Conservation (phyloP, 2,888 invertebrate genomes). For the Apotomis betuletana region DNA sequence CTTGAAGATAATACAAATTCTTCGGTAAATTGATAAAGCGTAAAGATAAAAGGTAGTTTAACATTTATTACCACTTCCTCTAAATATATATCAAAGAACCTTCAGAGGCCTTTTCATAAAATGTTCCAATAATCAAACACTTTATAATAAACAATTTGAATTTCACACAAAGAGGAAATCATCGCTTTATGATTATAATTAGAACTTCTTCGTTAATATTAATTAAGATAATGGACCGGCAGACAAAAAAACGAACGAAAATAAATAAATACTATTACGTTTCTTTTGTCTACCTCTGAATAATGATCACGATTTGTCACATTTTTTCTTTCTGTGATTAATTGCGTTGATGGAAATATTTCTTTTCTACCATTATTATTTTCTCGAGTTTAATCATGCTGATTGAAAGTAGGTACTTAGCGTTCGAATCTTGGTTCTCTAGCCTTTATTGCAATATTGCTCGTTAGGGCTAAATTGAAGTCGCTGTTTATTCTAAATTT, state of each 20-base stretch:
- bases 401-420: not conserved
- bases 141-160: conserved; percentile 1
- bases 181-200: conserved; percentile 14
- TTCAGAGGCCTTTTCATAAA: conserved; percentile 2
- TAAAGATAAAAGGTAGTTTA: no score
- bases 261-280: conserved; percentile 10
- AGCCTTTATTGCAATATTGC: not conserved
- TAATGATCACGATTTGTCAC: conserved; percentile 2
- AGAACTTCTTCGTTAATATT: conserved; percentile 8
- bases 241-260: not conserved
- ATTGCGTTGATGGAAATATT: conserved; percentile 4
- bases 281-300: conserved; percentile 9
- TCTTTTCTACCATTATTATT: not conserved
- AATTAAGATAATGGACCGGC: conserved; percentile 11
- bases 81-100: not conserved
- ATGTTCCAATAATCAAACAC: conserved; percentile 11
- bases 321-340: conserved; percentile 5
- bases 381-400: not conserved
- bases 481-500: no score
- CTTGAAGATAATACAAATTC: no score
- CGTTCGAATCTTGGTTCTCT: not conserved
- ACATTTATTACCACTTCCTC: no score
- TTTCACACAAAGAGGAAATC: not conserved
- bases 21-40: no score
- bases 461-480: not conserved